These are phyloP conservation scores for Tachysurus vachellii DNA, from an alignment of 2,113 vertebrate species.

Conservation along the genomic window DNA sequence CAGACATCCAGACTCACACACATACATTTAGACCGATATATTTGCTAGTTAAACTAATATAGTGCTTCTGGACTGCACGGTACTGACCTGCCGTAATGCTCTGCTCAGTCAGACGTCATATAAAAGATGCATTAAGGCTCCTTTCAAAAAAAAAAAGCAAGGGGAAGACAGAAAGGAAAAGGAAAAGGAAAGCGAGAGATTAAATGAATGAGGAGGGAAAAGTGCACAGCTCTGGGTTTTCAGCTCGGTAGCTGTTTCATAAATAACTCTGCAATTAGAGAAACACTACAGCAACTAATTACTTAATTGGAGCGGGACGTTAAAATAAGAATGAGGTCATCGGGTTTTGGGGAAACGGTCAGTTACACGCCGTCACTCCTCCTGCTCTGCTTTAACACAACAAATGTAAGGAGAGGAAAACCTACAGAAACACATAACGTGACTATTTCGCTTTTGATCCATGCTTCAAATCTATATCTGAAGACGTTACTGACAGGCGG, in stretches of 20 bases:
- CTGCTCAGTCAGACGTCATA: conserved; percentile 17
- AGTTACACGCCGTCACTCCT: conserved; percentile 49
- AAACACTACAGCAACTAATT: conserved; percentile 75
- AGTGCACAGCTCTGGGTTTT: conserved; percentile 65
- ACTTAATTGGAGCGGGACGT: conserved; percentile 76
- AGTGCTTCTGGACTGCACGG: neutral
- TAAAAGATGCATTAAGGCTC: conserved; percentile 34
- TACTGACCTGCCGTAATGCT: conserved; percentile 1
- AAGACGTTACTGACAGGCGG: neutral
- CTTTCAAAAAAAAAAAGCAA: neutral
- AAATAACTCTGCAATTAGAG: conserved; percentile 73
- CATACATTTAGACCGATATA: neutral
- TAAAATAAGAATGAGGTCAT: conserved; percentile 77
- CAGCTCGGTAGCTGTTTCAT: conserved; percentile 71
- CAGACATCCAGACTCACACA: conserved; percentile 2
- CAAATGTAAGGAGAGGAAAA: neutral
- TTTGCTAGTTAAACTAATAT: conserved; percentile 33
- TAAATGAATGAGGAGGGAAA: conserved; percentile 33
- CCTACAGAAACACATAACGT: neutral
- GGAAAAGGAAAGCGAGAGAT: neutral
- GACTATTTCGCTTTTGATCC: neutral
- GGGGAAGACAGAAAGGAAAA: conserved; percentile 12
- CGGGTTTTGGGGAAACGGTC: conserved; percentile 65
- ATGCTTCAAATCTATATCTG: neutral
- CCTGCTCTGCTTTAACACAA: neutral